Base-by-base conservation (phyloP, 2,113 vertebrate species). In the Campylomormyrus numenius region DNA sequence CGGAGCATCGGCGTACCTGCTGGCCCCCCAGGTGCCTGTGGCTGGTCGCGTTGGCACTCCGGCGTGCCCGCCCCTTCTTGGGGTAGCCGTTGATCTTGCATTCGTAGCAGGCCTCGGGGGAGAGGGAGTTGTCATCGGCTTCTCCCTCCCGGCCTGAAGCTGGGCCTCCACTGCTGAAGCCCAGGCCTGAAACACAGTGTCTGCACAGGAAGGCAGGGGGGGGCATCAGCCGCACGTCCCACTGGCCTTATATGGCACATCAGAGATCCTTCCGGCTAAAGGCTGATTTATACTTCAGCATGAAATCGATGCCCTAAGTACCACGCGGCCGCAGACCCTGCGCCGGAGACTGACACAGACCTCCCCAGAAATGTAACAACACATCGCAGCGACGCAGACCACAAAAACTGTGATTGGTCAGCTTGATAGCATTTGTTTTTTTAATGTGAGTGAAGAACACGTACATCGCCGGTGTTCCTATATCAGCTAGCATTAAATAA, bases 61-160 rank as follows among this genome's bases (percentile, higher is more conserved):
- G 96, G 52, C 98, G 96, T 31, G 95, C 96, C 93, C 98, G 96
- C 92, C 98, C 97, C 91, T 97, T 97, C 94, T 98, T 99, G 48
- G 97, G 97, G 89, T 97, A 97, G 48, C 98, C 98, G 0, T 99
- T 99, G 94, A 99, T 97, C 94, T 99, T 99, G 93, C 98, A 99
- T 89, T 99, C 98, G 0, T 99, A 99, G 92, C 98, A 99, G 85
- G 97, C 97, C 93, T 99, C 98, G 17, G 97, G 98, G 49, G 98
- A 99, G 62, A 99, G 97, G 13, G 97, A 96, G 90, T 99, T 99
- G 90, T 99, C 98, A 6, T 98, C 98, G 90, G 95, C 94, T 91
- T 97, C 98, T 39, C 94, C 91, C 6, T 94, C 96, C 52, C 91
- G 94, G 5, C 94, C 94, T 31, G 92, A 91, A 66, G 95, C 94